Evolutionary conservation across 2,113 vertebrate genomes (phyloP).

Genomic region (Tychaedon coryphoeus): DNA sequence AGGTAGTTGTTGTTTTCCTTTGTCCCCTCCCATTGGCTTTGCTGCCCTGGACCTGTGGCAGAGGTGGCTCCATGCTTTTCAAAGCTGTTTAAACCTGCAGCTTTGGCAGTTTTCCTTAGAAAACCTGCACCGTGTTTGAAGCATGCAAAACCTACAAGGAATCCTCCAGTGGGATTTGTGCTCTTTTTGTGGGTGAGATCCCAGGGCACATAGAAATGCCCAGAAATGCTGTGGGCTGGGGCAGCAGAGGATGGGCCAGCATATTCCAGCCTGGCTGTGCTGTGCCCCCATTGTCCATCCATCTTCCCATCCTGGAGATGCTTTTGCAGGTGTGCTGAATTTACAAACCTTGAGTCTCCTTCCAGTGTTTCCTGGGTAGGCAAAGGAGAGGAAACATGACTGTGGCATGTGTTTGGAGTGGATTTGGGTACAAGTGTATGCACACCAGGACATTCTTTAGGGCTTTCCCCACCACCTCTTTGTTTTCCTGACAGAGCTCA

Average conservation of each 20-base stretch:
- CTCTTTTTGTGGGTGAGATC: neutral
- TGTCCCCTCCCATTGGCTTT: neutral
- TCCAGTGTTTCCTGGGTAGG: neutral
- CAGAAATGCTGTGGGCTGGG: neutral
- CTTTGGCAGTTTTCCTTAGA: neutral
- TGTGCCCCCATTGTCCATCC: neutral
- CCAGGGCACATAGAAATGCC: neutral
- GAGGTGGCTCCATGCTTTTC: neutral
- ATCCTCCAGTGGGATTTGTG: neutral
- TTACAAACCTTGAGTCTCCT: neutral
- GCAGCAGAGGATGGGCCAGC: neutral
- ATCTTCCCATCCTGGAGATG: neutral
- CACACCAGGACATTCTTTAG: rapidly evolving
- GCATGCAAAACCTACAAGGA: neutral
- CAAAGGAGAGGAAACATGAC: neutral
- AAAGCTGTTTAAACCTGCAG: neutral
- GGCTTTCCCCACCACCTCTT: neutral
- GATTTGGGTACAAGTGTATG: neutral
- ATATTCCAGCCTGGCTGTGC: neutral
- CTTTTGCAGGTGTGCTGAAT: rapidly evolving
- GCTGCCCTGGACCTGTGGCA: neutral
- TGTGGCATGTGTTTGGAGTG: neutral
- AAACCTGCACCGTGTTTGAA: neutral
- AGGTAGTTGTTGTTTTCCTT: neutral
- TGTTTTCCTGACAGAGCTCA: neutral